phyloP scores from a whole-genome alignment of 2,888 invertebrate genomes.

The Pharmacophagus antenor region DNA sequence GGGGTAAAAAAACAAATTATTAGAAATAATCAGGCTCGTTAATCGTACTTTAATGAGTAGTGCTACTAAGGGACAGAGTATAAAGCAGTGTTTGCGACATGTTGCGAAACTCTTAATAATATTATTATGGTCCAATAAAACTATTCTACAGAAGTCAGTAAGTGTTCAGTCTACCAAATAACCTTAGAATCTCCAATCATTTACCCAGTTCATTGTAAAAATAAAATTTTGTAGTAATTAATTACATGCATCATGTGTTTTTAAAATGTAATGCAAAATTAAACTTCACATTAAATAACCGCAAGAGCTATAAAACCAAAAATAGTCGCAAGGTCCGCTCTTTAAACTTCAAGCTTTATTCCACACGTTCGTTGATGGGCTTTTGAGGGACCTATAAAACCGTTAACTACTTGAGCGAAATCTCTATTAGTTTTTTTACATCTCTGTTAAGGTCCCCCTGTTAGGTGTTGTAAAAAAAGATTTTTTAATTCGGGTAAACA shows the following conservation, averaged over 20 bases:
- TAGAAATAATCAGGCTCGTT: neutral
- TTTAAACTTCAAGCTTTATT: conserved; percentile 15
- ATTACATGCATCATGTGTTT: too few species aligned
- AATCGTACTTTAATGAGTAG: conserved; percentile 4
- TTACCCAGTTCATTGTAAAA: too few species aligned
- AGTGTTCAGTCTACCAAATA: too few species aligned
- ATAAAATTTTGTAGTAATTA: too few species aligned
- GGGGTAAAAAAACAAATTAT: conserved; percentile 2
- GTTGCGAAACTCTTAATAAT: conserved; percentile 34
- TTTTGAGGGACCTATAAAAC: conserved; percentile 17
- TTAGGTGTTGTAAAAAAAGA: too few species aligned
- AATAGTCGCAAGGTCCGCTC: too few species aligned
- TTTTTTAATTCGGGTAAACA: too few species aligned
- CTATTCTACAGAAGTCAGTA: conserved; percentile 60
- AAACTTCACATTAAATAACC: too few species aligned
- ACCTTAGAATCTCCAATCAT: too few species aligned
- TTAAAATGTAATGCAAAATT: too few species aligned
- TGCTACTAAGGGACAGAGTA: conserved; percentile 36
- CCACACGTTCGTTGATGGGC: conserved; percentile 15
- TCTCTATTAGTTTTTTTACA: conserved; percentile 3
- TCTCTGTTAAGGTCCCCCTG: too few species aligned
- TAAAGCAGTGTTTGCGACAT: conserved; percentile 18
- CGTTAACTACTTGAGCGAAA: conserved; percentile 12
- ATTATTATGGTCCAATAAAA: conserved; percentile 64
- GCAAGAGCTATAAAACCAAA: too few species aligned